phyloP scores from a whole-genome alignment of 2,113 vertebrate species.

The Onychostoma macrolepis region DNA sequence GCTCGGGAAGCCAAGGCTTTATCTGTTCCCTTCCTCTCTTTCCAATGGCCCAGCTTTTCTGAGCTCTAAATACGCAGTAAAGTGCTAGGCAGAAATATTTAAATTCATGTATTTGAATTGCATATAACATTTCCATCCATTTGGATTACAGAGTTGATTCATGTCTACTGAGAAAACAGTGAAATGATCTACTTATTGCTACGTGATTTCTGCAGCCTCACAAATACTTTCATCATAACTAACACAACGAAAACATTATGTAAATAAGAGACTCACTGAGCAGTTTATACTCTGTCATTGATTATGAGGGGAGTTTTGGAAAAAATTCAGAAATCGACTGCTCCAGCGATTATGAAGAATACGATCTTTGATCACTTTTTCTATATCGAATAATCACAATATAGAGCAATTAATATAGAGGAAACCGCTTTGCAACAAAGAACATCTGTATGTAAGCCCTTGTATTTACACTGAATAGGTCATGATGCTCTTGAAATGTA shows the following conservation, averaged over 20 bases:
- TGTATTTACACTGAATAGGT: no score
- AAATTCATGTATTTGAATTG: not conserved
- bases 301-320: no score
- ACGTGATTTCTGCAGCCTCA: not conserved
- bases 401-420: no score
- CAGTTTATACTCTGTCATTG: not conserved
- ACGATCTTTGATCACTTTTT: no score
- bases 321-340: not conserved
- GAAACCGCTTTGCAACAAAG: no score
- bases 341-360: no score
- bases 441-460: no score
- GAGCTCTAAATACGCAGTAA: not conserved
- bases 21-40: conserved; percentile 59
- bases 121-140: not conserved
- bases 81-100: not conserved
- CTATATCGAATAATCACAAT: no score
- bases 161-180: not conserved
- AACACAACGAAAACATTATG: not conserved
- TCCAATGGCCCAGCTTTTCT: conserved; percentile 27
- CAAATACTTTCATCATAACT: not conserved
- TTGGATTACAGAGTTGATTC: not conserved
- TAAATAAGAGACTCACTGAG: not conserved
- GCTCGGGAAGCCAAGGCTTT: conserved; percentile 61
- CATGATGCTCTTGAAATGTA: no score
- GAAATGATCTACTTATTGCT: no score